Percentiles rank a stretch among this genome's conserved stretches.
Conservation (phyloP, 2,888 invertebrate species). For the Acronicta leporina region DNA sequence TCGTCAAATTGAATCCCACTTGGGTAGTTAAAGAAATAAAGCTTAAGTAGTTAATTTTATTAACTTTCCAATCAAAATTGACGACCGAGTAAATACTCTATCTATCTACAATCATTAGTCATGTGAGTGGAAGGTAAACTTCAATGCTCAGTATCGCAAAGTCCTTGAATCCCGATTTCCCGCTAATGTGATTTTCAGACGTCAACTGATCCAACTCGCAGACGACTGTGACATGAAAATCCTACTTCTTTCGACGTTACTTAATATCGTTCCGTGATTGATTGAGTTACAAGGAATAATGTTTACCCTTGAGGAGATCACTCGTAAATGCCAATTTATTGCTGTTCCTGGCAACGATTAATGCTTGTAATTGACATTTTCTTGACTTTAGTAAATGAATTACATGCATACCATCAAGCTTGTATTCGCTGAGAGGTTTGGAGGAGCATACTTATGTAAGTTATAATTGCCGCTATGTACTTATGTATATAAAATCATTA, state of each 20-base stretch:
- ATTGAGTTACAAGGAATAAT: conserved; percentile 37
- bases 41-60: too few species aligned
- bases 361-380: neutral
- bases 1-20: too few species aligned
- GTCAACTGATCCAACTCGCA: conserved; percentile 22
- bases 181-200: conserved; percentile 40
- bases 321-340: conserved; percentile 42
- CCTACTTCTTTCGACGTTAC: conserved; percentile 8
- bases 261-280: conserved; percentile 35
- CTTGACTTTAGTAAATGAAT: neutral
- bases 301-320: conserved; percentile 45
- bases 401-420: neutral
- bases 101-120: neutral
- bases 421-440: too few species aligned
- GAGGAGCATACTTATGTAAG: too few species aligned
- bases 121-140: neutral
- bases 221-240: conserved; percentile 18
- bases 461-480: too few species aligned
- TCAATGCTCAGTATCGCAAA: neutral
- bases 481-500: too few species aligned
- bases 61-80: neutral
- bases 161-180: neutral
- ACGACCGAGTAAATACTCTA: neutral
- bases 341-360: conserved; percentile 27
- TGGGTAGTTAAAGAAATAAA: too few species aligned